These are phyloP conservation scores for Diabrotica virgifera DNA, from an alignment of 1,140 invertebrate genomes.

Conservation along the genomic window DNA sequence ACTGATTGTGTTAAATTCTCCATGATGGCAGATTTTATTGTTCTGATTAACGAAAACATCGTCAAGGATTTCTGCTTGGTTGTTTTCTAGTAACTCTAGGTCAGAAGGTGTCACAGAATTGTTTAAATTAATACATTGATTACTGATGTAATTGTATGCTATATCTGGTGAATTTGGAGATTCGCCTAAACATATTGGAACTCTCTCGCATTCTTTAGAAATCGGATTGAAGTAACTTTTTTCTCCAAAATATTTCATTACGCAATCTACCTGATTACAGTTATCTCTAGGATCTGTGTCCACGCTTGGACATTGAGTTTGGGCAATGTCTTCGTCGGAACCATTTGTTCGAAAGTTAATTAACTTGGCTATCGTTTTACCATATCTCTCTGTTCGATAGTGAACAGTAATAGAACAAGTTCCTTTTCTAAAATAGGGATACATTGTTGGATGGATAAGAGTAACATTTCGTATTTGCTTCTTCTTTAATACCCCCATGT, in stretches of 20 bases:
- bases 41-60: constrained; percentile 1
- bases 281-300: constrained; percentile 25
- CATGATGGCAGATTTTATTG: constrained; percentile 30
- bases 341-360: constrained; percentile 27
- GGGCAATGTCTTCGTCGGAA: constrained; percentile 1
- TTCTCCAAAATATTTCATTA: constrained; percentile 29
- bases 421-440: constrained; percentile 23
- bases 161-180: constrained; percentile 10
- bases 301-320: constrained; percentile 22
- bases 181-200: constrained; percentile 20
- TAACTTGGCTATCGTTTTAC: constrained; percentile 16
- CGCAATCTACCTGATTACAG: constrained; percentile 31
- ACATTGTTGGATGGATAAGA: constrained; percentile 31
- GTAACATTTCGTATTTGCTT: constrained; percentile 26
- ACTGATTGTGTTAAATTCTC: constrained; percentile 18
- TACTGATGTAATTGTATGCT: constrained; percentile 26
- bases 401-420: constrained; percentile 22
- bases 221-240: constrained; percentile 27
- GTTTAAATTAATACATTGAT: constrained; percentile 27
- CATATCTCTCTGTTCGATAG: constrained; percentile 23
- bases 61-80: constrained; percentile 1
- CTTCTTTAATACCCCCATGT: constrained; percentile 26
- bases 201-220: constrained; percentile 23
- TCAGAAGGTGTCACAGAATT: constrained; percentile 17
- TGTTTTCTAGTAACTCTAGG: constrained; percentile 21